These are phyloP conservation scores for Himalopsyche tibetana DNA, from an alignment of 2,888 invertebrate species.

Conservation along the genomic window DNA sequence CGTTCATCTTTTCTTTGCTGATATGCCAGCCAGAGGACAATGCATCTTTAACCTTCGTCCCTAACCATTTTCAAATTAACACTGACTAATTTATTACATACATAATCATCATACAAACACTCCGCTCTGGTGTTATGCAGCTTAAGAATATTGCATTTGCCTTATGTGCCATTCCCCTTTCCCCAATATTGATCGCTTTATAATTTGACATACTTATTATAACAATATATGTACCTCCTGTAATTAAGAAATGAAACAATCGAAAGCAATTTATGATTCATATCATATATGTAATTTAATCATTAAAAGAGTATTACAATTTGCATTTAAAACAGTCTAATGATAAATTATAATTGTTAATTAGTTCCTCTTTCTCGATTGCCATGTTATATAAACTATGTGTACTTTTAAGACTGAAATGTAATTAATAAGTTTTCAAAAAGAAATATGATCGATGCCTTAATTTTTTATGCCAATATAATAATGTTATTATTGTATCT, in stretches of 20 bases:
- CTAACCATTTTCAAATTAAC: too few relatives aligned
- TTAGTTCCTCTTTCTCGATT: constrained; percentile 58
- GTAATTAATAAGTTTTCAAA: constrained; percentile 54
- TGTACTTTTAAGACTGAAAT: constrained; percentile 51
- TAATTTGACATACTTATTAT: too few relatives aligned
- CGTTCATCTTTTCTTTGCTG: too few relatives aligned
- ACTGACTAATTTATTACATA: too few relatives aligned
- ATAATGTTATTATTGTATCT: constrained; percentile 26
- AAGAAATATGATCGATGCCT: constrained; percentile 22
- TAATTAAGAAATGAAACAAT: constrained; percentile 15
- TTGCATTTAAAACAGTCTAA: constrained; percentile 6
- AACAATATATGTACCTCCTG: not conserved
- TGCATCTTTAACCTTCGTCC: too few relatives aligned
- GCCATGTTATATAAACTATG: constrained; percentile 61
- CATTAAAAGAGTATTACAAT: not conserved
- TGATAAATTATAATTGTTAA: constrained; percentile 30
- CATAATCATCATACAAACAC: too few relatives aligned
- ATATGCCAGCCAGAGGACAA: too few relatives aligned
- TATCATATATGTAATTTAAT: constrained; percentile 34
- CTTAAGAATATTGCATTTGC: too few relatives aligned
- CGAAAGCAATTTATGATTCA: constrained; percentile 4
- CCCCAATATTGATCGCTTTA: too few relatives aligned
- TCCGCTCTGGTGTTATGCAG: too few relatives aligned
- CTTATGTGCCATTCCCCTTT: too few relatives aligned
- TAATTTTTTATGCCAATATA: constrained; percentile 45